Conservation (phyloP, 2,113 vertebrate genomes). For the Podarcis muralis region DNA sequence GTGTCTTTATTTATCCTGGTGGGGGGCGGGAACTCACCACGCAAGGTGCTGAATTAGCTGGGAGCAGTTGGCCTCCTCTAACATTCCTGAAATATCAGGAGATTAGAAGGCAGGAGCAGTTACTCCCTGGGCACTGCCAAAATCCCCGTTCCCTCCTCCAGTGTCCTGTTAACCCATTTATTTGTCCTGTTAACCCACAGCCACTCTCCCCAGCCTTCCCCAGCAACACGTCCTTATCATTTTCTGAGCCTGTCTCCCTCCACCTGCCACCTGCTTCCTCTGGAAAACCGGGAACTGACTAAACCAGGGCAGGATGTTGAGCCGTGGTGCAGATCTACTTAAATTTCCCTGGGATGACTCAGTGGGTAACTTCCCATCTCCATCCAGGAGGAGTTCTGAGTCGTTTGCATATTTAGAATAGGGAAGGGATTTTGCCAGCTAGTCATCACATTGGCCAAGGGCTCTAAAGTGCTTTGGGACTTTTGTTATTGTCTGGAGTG, state of each 20-base stretch:
- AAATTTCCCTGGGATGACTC: neutral
- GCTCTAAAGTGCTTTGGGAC: neutral
- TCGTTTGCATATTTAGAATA: neutral
- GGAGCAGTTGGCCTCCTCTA: no score
- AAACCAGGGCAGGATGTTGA: neutral
- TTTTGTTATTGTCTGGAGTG: neutral
- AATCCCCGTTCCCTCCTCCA: neutral
- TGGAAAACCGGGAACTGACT: neutral
- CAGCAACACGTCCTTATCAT: neutral
- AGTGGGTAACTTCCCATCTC: neutral
- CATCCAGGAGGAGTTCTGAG: neutral
- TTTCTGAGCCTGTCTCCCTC: neutral
- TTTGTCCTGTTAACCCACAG: neutral
- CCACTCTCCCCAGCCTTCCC: neutral
- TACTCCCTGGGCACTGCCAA: neutral
- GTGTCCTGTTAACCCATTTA: neutral
- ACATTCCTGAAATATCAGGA: no score
- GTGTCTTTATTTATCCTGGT: no score
- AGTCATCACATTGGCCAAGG: neutral
- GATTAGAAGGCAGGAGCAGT: neutral
- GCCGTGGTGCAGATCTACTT: neutral
- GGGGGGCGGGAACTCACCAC: no score
- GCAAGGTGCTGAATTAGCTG: no score
- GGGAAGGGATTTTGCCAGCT: neutral
- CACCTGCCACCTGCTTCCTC: neutral